phyloP scores from a whole-genome alignment of 2,888 invertebrate species.

The Cotesia congregata region DNA sequence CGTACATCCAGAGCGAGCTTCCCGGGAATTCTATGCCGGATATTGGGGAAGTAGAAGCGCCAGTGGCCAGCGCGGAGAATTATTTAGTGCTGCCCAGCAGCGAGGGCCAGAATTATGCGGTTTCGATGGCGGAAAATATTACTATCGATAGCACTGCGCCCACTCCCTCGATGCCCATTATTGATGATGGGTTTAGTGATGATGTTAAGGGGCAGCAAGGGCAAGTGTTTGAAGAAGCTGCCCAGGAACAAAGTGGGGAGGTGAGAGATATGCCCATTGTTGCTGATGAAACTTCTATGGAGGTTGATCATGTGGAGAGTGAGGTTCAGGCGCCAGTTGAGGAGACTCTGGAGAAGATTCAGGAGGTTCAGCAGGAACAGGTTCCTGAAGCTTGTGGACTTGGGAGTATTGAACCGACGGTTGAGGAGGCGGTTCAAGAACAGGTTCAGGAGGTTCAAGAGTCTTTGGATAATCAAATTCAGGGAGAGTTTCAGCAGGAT shows the following conservation, averaged over 20 bases:
- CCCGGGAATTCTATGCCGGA: slow-evolving; percentile 65
- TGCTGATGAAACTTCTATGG: slow-evolving; percentile 4
- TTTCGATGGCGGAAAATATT: slow-evolving; percentile 60
- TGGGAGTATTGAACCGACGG: neutral
- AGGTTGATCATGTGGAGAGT: neutral
- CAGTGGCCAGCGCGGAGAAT: slow-evolving; percentile 55
- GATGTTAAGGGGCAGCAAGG: slow-evolving; percentile 42
- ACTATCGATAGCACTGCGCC: slow-evolving; percentile 56
- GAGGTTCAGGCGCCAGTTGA: neutral
- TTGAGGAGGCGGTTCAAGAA: neutral
- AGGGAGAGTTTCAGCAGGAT: neutral
- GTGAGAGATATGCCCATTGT: slow-evolving; percentile 30
- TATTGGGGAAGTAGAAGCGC: slow-evolving; percentile 59
- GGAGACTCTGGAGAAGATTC: slow-evolving; percentile 1
- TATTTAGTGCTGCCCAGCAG: slow-evolving; percentile 59
- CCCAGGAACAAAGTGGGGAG: neutral
- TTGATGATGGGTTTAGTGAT: slow-evolving; percentile 61
- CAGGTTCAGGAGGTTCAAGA: neutral
- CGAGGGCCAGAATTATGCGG: slow-evolving; percentile 60
- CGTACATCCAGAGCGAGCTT: slow-evolving; percentile 58
- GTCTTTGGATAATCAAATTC: neutral
- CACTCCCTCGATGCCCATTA: slow-evolving; percentile 68
- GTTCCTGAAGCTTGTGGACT: neutral
- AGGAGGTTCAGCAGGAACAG: neutral
- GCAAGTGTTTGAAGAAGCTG: neutral